Evolutionary conservation across 2,888 invertebrate species (phyloP).

Genomic region (Cantharis flavilabris): DNA sequence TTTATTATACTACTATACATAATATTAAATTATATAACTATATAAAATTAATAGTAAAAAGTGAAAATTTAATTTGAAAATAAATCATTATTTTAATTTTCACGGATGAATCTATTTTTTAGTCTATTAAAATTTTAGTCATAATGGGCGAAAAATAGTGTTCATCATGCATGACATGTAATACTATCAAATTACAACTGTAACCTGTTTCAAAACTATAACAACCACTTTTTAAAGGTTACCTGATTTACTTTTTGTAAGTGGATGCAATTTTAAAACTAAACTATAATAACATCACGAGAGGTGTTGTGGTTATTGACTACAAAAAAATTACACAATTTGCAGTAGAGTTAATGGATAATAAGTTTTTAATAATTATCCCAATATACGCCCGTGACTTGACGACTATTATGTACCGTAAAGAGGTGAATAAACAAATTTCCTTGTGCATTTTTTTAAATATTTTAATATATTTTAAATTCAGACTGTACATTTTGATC

Average conservation of each 20-base stretch:
- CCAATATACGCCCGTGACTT: too few relatives aligned
- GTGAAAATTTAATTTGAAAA: too few relatives aligned
- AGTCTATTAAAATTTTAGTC: background rate
- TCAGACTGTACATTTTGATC: too few relatives aligned
- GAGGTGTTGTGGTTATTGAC: too few relatives aligned
- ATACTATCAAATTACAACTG: background rate
- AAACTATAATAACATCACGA: background rate
- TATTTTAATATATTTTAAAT: too few relatives aligned
- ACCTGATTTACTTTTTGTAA: background rate
- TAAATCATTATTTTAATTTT: background rate
- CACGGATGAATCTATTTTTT: background rate
- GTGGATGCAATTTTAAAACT: background rate
- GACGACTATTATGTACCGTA: too few relatives aligned
- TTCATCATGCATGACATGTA: background rate
- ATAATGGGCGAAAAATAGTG: background rate
- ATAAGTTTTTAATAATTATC: too few relatives aligned
- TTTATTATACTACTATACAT: too few relatives aligned
- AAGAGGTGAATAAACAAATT: too few relatives aligned
- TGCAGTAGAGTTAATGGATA: background rate
- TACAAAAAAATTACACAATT: background rate
- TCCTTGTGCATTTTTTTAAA: too few relatives aligned
- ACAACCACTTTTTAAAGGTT: background rate
- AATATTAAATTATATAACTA: too few relatives aligned
- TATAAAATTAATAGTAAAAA: too few relatives aligned
- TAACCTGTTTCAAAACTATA: background rate